Evolutionary conservation across 2,888 invertebrate species (phyloP), one percentile per base, ranked within the genome.

Genomic region (Drosophila anomelani): DNA sequence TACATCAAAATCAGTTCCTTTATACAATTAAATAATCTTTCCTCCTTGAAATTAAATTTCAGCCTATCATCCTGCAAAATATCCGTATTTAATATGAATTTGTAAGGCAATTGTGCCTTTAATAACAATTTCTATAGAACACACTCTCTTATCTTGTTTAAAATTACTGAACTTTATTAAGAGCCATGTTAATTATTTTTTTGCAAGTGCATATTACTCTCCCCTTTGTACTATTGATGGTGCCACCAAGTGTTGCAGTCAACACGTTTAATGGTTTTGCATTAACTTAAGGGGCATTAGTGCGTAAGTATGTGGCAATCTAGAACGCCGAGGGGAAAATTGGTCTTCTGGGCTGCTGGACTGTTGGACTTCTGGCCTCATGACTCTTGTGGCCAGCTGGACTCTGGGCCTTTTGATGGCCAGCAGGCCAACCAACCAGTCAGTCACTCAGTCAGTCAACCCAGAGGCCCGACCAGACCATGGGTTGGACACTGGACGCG

Each of bases 231-330:
- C 13, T 67, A 47, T 47, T 69, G 69, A 34, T 23, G 46, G 36
- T 71, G 55, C 66, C 86, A 76, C 85, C 78, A 80, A 81, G 77
- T 87, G 81, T 78, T 75, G 80, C 85, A 85, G 76, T 85, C 85
- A 81, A 83, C 88, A 88, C 80, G 69, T 78, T 83, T 78, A 85
- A 85, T 82, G 77, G 75, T 69, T 75, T 71, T 79, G 76, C 87
- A 84, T 82, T 80, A 76, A 83, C 77, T 76, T 80, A 73, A 76
- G 79, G 60, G 82, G 85, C 83, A 82, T 83, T 86, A 84, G 84
- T 86, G 81, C 84, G 81, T 83, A 83, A 84, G 86, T 79, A 73
- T 77, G 70, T 81, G 68, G 72, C 79, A 79, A 80, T 79, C 79
- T 85, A 75, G 62, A 71, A 49, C n/a, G 36, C 17, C 54, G 26